Percentiles rank a stretch among this genome's conserved stretches.
Conservation (phyloP, 2,113 vertebrate species). For the Micronisus gabar region DNA sequence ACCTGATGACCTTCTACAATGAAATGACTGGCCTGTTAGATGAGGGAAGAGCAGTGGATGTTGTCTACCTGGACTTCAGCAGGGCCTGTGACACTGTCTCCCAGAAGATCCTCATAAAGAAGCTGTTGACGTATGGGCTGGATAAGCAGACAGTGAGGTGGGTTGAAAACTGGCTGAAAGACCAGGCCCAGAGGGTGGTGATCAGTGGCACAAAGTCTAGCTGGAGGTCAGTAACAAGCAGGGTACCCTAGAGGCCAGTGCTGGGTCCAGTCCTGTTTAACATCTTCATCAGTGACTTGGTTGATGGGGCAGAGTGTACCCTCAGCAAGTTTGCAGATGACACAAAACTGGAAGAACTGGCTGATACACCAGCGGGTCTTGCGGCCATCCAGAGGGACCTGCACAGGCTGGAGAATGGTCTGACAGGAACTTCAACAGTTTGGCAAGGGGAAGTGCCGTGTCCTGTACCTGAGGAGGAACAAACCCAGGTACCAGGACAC, state of each 20-base stretch:
- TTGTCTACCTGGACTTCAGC: neutral
- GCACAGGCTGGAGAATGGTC: neutral
- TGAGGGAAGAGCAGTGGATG: neutral
- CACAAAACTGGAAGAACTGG: neutral
- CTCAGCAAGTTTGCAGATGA: no score
- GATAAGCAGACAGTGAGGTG: neutral
- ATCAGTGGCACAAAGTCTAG: neutral
- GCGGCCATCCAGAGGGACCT: no score
- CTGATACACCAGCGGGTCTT: neutral
- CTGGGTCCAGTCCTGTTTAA: neutral
- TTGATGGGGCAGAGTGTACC: neutral
- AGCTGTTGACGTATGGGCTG: neutral
- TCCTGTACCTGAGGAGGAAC: neutral
- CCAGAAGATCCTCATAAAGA: neutral
- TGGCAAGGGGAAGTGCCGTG: neutral
- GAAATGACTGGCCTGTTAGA: neutral
- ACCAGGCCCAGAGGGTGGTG: no score
- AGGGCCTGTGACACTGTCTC: neutral
- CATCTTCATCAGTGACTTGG: neutral
- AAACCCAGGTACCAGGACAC: neutral
- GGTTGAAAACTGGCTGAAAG: neutral
- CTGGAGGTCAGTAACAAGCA: neutral
- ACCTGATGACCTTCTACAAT: accelerated
- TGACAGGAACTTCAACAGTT: neutral
- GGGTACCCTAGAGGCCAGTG: neutral